These are phyloP conservation scores for Dolichopus griseipennis DNA, from an alignment of 2,888 invertebrate genomes.

Conservation along the genomic window DNA sequence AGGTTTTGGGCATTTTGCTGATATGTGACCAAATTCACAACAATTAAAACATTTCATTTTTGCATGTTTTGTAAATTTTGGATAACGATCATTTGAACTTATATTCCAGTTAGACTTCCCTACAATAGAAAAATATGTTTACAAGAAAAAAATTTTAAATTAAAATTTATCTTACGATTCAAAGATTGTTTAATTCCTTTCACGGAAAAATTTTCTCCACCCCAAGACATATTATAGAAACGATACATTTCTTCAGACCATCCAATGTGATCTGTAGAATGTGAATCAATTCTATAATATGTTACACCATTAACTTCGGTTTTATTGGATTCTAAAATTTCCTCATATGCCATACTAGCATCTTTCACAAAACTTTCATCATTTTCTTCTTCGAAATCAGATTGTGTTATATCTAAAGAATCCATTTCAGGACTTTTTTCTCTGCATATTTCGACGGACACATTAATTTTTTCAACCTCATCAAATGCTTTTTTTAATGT, in stretches of 20 bases:
- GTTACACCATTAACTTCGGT: not conserved
- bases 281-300: slow-evolving; percentile 5
- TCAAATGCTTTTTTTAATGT: slow-evolving; percentile 25
- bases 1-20: slow-evolving; percentile 50
- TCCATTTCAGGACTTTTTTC: slow-evolving; percentile 2
- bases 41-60: slow-evolving; percentile 54
- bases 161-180: slow-evolving; percentile 48
- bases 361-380: slow-evolving; percentile 22
- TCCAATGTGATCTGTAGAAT: slow-evolving; percentile 27
- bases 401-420: slow-evolving; percentile 15
- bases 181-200: slow-evolving; percentile 51
- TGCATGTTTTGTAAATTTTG: slow-evolving; percentile 25
- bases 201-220: slow-evolving; percentile 54
- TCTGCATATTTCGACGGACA: not conserved
- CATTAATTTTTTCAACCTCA: slow-evolving; percentile 25
- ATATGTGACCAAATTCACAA: slow-evolving; percentile 54
- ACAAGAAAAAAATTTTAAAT: not conserved
- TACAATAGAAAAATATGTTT: slow-evolving; percentile 13
- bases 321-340: slow-evolving; percentile 10
- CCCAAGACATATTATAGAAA: slow-evolving; percentile 59
- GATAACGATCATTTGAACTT: slow-evolving; percentile 32
- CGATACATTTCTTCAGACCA: slow-evolving; percentile 50
- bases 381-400: not conserved
- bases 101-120: slow-evolving; percentile 34
- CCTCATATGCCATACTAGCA: slow-evolving; percentile 19